Evolutionary conservation across 64 coral and sea anemone species (phyloP).

Genomic region (Trachythela sp.): DNA sequence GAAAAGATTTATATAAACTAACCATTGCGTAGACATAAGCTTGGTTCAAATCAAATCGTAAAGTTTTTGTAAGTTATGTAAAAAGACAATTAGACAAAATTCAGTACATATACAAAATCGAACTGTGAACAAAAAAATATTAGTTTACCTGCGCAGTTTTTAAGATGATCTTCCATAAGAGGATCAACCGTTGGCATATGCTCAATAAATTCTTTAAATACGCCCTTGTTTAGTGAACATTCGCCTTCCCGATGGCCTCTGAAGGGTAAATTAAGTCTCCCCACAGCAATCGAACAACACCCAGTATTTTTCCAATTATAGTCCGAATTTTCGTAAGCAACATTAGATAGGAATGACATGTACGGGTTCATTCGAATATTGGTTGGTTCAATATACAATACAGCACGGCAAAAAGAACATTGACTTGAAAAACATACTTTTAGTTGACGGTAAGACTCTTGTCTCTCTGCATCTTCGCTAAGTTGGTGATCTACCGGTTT

Average conservation of each 20-base stretch:
- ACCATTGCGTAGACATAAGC: too few species aligned
- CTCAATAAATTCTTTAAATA: constrained; percentile 18
- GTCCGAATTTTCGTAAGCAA: constrained; percentile 1
- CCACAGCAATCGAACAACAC: neutral
- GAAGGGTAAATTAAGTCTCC: constrained; percentile 5
- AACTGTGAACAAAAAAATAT: too few species aligned
- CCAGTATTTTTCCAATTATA: constrained; percentile 11
- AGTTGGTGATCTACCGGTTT: constrained; percentile 9
- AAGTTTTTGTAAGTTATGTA: too few species aligned
- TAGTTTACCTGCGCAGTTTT: too few species aligned
- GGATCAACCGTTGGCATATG: too few species aligned
- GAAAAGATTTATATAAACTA: too few species aligned
- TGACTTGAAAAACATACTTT: neutral
- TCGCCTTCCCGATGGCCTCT: neutral
- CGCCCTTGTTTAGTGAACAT: neutral
- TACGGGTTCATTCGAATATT: neutral
- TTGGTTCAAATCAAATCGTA: too few species aligned
- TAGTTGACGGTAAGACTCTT: neutral
- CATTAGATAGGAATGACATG: neutral
- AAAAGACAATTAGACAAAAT: too few species aligned
- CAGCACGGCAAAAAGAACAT: too few species aligned
- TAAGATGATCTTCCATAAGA: too few species aligned
- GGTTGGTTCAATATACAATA: neutral
- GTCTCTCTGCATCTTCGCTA: neutral
- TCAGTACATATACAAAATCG: too few species aligned